phyloP scores from a whole-genome alignment of 2,888 invertebrate species.

The Eulithis prunata region DNA sequence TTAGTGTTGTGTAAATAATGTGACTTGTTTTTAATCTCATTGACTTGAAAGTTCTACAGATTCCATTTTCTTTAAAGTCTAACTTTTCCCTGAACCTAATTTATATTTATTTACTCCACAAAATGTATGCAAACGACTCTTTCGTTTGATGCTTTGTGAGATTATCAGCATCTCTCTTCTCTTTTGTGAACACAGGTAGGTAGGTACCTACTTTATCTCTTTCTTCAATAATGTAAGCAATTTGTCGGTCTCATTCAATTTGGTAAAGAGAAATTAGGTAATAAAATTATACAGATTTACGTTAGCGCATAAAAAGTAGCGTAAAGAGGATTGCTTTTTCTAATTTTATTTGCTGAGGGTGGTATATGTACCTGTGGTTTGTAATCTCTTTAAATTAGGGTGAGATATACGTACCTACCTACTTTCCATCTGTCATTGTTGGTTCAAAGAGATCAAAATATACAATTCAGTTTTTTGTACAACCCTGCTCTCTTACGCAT shows the following conservation, averaged over 20 bases:
- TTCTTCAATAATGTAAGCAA: conserved; percentile 51
- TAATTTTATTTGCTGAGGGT: conserved; percentile 60
- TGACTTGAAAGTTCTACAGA: too few species aligned
- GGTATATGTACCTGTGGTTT: conserved; percentile 56
- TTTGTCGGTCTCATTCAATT: conserved; percentile 60
- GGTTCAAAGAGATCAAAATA: background rate
- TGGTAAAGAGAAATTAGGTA: conserved; percentile 59
- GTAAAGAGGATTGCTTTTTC: conserved; percentile 65
- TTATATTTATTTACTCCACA: conserved; percentile 54
- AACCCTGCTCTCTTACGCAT: too few species aligned
- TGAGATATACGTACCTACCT: conserved; percentile 26
- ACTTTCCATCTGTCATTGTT: conserved; percentile 32
- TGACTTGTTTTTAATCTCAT: too few species aligned
- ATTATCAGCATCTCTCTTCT: conserved; percentile 45
- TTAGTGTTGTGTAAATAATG: too few species aligned
- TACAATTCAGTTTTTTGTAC: too few species aligned
- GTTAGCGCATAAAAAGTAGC: conserved; percentile 58
- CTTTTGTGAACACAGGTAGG: conserved; percentile 12
- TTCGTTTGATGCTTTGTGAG: conserved; percentile 52
- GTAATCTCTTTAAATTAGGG: conserved; percentile 54
- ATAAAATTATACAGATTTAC: conserved; percentile 81
- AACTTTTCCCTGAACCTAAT: background rate
- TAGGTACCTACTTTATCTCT: conserved; percentile 16
- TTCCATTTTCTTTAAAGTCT: background rate
- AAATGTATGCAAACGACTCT: conserved; percentile 56